These are phyloP conservation scores for Bothrops jararaca DNA, from an alignment of 2,113 vertebrate species.

Conservation along the genomic window DNA sequence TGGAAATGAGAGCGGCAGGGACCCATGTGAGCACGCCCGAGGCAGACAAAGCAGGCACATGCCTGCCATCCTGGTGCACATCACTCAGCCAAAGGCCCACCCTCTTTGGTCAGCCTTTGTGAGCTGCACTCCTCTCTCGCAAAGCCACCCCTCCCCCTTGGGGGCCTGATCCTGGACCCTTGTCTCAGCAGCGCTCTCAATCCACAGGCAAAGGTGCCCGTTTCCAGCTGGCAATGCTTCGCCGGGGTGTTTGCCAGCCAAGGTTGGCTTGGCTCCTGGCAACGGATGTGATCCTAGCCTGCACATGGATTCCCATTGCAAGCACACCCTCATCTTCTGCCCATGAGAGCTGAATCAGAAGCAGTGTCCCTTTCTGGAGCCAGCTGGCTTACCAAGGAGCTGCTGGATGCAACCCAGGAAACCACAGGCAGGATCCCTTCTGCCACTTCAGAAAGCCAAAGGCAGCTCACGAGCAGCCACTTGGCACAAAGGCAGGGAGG, in stretches of 20 bases:
- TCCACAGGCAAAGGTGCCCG: not conserved
- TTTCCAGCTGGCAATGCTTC: not conserved
- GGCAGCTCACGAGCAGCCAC: not conserved
- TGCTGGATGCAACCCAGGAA: not conserved
- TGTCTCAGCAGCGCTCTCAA: not conserved
- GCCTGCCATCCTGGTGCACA: not conserved
- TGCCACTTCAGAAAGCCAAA: not conserved
- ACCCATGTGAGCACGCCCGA: too few species aligned
- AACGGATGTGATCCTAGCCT: not conserved
- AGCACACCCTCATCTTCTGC: not conserved
- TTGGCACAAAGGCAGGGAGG: not conserved
- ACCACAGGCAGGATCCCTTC: not conserved
- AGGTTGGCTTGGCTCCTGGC: not conserved
- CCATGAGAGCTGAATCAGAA: not conserved
- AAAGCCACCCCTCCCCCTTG: not conserved
- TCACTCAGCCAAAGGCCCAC: not conserved
- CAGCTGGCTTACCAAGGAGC: constrained; percentile 30
- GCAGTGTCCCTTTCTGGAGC: constrained; percentile 27
- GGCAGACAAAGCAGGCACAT: not conserved
- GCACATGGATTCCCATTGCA: not conserved
- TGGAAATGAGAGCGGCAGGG: not conserved
- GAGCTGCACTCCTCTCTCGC: not conserved
- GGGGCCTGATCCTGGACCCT: not conserved
- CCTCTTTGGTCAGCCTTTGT: not conserved
- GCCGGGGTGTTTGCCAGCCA: not conserved